phyloP scores from a whole-genome alignment of 1,140 invertebrate genomes.

The Daktulosphaira vitifoliae region DNA sequence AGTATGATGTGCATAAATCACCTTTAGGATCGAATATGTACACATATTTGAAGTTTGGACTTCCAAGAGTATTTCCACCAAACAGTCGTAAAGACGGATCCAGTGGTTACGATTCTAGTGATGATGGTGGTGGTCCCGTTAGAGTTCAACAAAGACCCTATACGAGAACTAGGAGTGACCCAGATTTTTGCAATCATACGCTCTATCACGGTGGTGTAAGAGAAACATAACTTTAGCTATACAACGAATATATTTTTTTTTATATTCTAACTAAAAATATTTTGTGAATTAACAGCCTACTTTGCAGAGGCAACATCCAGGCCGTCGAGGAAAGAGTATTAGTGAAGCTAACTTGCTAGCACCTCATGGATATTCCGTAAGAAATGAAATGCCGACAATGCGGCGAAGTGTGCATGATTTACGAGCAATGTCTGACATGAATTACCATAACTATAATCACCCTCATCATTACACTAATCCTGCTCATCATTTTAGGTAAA shows the following conservation, averaged over 20 bases:
- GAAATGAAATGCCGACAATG: slow-evolving; percentile 35
- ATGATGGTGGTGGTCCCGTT: slow-evolving; percentile 47
- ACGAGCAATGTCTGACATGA: slow-evolving; percentile 36
- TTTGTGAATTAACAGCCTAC: not conserved
- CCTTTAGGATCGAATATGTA: slow-evolving; percentile 81
- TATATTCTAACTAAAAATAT: not conserved
- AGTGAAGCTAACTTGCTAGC: slow-evolving; percentile 66
- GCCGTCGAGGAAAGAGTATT: slow-evolving; percentile 39
- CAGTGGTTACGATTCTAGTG: slow-evolving; percentile 77
- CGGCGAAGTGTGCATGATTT: slow-evolving; percentile 41
- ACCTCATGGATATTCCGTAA: slow-evolving; percentile 24
- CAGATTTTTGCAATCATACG: slow-evolving; percentile 55
- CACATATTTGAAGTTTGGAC: slow-evolving; percentile 84
- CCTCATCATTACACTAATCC: slow-evolving; percentile 34
- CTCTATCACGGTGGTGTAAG: slow-evolving; percentile 36
- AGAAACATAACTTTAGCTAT: not conserved
- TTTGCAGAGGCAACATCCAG: not conserved
- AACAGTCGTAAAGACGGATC: slow-evolving; percentile 59
- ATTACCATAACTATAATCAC: slow-evolving; percentile 29
- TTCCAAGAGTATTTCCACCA: slow-evolving; percentile 81
- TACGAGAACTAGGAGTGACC: slow-evolving; percentile 54
- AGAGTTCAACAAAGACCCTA: slow-evolving; percentile 47
- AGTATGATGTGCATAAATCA: slow-evolving; percentile 57
- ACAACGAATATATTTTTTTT: not conserved
- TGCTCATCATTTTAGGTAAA: slow-evolving; percentile 20